A percentile compares a stretch with the other conserved stretches of the same genome.
Evolutionary conservation across 2,113 vertebrate species (phyloP).

Genomic region (Tachysurus vachellii): DNA sequence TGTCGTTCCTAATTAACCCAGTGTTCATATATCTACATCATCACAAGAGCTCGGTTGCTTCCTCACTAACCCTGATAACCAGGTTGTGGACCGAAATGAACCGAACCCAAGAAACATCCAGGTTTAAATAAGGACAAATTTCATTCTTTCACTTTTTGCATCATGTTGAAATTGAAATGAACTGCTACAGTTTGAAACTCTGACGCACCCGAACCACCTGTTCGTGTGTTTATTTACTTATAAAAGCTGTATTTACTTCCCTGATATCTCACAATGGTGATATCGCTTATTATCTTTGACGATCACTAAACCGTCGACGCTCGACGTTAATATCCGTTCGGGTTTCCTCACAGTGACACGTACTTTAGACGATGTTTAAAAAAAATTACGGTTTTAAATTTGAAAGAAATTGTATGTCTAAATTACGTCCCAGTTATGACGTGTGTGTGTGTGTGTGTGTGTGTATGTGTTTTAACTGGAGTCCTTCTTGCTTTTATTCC

Average conservation of each 20-base stretch:
- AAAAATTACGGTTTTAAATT: not conserved
- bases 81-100: not conserved
- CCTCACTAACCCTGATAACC: not conserved
- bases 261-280: not conserved
- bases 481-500: not conserved
- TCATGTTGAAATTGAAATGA: not conserved
- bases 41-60: not conserved
- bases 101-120: not conserved
- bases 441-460: not conserved
- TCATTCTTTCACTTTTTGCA: not conserved
- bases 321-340: not conserved
- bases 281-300: not conserved
- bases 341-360: not conserved
- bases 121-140: not conserved
- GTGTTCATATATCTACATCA: not conserved
- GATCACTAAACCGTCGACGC: no score
- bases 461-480: not conserved
- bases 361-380: not conserved
- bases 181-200: no score
- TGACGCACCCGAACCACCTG: no score
- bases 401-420: not conserved
- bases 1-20: constrained; percentile 12
- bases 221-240: no score
- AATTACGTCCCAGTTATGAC: not conserved
- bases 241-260: not conserved